phyloP scores from a whole-genome alignment of 2,797 vertebrate genomes.

The Platalea minor region DNA sequence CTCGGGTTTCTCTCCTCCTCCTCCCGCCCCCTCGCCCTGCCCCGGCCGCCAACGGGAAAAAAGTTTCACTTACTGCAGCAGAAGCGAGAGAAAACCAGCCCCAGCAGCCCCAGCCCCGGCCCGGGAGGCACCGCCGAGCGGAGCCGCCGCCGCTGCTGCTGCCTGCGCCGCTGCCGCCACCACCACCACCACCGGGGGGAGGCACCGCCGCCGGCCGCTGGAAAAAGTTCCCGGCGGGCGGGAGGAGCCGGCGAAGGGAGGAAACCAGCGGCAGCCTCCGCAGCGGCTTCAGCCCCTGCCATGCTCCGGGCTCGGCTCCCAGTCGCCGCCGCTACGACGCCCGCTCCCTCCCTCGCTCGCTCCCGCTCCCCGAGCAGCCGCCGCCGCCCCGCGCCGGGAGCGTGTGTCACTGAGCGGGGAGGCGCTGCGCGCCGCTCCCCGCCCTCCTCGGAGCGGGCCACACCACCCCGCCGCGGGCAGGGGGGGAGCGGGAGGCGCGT shows the following conservation, averaged over 20 bases:
- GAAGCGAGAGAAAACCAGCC: conserved; percentile 62
- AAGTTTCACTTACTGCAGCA: conserved; percentile 70
- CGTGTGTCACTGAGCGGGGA: conserved; percentile 38
- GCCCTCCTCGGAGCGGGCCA: conserved; percentile 42
- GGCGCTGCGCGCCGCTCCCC: conserved; percentile 39
- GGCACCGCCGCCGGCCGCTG: conserved; percentile 4
- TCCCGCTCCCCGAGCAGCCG: not conserved
- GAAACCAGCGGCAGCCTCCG: not conserved
- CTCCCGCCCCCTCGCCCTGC: not conserved
- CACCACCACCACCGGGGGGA: conserved; percentile 46
- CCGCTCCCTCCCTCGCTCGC: not conserved
- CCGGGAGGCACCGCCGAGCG: conserved; percentile 36
- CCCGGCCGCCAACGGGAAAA: not conserved
- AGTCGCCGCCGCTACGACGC: not conserved
- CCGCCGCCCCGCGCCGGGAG: conserved; percentile 24
- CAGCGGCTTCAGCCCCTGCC: conserved; percentile 18
- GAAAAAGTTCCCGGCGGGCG: conserved; percentile 33
- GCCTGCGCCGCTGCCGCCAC: not conserved
- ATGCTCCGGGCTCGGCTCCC: conserved; percentile 24
- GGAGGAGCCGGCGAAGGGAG: not conserved
- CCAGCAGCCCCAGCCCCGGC: conserved; percentile 48
- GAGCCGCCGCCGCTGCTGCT: not conserved
- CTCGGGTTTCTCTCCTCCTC: not conserved
- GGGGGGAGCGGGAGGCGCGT: not conserved
- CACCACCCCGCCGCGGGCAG: conserved; percentile 34